Conservation (phyloP, 2,113 vertebrate genomes). For the Crypturellus undulatus region DNA sequence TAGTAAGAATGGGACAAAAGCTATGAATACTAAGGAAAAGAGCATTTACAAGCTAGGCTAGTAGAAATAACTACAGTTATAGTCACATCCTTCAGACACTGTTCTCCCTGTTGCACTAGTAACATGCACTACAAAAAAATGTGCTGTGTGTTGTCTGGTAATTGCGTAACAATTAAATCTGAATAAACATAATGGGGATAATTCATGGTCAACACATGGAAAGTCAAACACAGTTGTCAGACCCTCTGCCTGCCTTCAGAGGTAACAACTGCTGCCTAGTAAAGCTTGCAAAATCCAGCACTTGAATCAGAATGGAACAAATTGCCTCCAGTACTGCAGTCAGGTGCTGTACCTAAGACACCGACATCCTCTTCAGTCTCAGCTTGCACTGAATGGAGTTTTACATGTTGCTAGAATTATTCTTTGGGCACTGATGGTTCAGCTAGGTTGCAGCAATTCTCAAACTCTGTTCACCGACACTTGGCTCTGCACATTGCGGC, state of each 20-base stretch:
- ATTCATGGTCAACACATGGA: background rate
- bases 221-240: background rate
- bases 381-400: background rate
- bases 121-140: background rate
- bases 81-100: background rate
- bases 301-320: background rate
- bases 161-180: background rate
- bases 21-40: slow-evolving; percentile 32
- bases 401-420: background rate
- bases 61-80: background rate
- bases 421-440: background rate
- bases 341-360: background rate
- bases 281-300: background rate
- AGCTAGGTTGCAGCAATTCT: accelerated
- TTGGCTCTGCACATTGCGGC: background rate
- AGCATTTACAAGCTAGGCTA: background rate
- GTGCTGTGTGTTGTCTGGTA: background rate
- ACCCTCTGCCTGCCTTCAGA: background rate
- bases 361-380: background rate
- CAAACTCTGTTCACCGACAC: background rate
- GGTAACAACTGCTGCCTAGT: background rate
- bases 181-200: background rate
- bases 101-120: background rate
- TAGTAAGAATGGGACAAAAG: slow-evolving; percentile 30
- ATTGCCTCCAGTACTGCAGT: background rate